These are phyloP conservation scores for Uria aalge DNA, from an alignment of 2,113 vertebrate genomes.

Conservation along the genomic window DNA sequence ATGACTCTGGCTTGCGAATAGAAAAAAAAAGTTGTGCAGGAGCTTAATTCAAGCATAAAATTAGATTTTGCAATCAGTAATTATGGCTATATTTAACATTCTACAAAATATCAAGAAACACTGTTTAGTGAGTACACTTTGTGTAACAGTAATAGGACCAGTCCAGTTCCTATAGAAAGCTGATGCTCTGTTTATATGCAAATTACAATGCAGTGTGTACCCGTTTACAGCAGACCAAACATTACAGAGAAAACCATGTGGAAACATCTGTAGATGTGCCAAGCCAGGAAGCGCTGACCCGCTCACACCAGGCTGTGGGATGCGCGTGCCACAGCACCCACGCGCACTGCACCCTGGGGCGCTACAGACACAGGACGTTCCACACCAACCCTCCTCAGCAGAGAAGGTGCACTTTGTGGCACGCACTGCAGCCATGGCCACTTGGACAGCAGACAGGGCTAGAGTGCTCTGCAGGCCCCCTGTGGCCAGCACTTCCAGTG, in stretches of 20 bases:
- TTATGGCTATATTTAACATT: not conserved
- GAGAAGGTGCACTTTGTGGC: not conserved
- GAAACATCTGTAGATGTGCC: not conserved
- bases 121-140: not conserved
- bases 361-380: fast-evolving
- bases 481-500: not conserved
- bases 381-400: not conserved
- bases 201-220: not conserved
- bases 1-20: not conserved
- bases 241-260: not conserved
- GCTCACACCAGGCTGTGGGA: fast-evolving
- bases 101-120: not conserved
- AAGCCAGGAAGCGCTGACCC: not conserved
- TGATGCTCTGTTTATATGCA: not conserved
- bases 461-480: fast-evolving
- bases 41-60: slow-evolving; percentile 41
- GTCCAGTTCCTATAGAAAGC: not conserved
- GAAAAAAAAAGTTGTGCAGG: not conserved
- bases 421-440: fast-evolving
- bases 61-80: slow-evolving; percentile 17
- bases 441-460: too few relatives aligned
- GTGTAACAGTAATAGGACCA: not conserved
- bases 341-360: fast-evolving
- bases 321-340: not conserved
- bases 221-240: not conserved